Evolutionary conservation across 2,888 invertebrate species (phyloP).

Genomic region (Brenthis ino): DNA sequence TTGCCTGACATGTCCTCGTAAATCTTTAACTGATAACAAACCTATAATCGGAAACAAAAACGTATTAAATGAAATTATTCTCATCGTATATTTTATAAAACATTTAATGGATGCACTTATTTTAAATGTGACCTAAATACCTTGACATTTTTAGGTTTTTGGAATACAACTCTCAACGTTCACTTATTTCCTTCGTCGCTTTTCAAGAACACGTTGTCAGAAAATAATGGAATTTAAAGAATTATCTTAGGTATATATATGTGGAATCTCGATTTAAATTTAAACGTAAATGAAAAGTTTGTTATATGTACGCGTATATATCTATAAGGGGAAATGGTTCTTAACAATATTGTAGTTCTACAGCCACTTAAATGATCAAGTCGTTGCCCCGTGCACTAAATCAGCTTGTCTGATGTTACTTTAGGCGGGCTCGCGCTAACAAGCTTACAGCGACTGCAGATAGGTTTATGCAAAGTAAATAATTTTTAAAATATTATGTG

Average conservation of each 20-base stretch:
- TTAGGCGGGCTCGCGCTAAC: conserved; percentile 50
- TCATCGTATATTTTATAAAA: conserved; percentile 7
- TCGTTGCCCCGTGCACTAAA: conserved; percentile 67
- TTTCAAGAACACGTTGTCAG: conserved; percentile 16
- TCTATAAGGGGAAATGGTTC: conserved; percentile 19
- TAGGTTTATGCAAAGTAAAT: conserved; percentile 21
- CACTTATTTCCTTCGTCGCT: conserved; percentile 23
- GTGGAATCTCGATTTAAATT: background rate
- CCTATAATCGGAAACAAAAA: conserved; percentile 1
- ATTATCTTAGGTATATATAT: background rate
- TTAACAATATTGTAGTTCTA: conserved; percentile 23
- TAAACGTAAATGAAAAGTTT: background rate
- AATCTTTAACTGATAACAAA: conserved; percentile 14
- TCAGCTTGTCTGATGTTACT: conserved; percentile 68
- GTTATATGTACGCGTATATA: background rate
- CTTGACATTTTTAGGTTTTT: conserved; percentile 29
- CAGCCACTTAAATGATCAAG: conserved; percentile 39
- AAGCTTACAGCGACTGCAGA: conserved; percentile 43
- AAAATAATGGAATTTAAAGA: background rate
- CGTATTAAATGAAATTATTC: conserved; percentile 11
- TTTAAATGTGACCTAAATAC: conserved; percentile 29
- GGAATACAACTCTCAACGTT: conserved; percentile 6
- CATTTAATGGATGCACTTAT: conserved; percentile 7
- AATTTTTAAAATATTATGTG: conserved; percentile 2
- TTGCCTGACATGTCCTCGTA: conserved; percentile 10